Evolutionary conservation across 2,113 vertebrate genomes (phyloP).

Genomic region (Gymnocephalus cernua): DNA sequence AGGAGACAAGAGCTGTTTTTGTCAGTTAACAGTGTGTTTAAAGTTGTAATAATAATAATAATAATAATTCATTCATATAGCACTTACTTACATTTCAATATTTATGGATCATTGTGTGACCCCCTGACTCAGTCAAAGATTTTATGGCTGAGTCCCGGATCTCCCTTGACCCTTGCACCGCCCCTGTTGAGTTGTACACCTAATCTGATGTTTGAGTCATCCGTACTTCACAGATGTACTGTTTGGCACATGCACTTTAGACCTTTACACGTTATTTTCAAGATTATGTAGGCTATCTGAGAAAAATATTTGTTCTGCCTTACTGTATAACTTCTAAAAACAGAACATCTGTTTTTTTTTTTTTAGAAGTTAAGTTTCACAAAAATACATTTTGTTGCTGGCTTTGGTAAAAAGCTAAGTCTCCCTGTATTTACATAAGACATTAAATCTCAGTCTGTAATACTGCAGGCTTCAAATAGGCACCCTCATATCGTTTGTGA

Average conservation of each 20-base stretch:
- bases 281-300: background rate
- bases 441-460: background rate
- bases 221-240: background rate
- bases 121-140: background rate
- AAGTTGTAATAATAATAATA: background rate
- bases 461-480: background rate
- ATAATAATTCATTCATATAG: background rate
- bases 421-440: background rate
- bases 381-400: background rate
- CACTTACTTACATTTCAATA: background rate
- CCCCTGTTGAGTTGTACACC: background rate
- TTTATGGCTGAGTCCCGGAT: background rate
- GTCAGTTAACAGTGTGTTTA: background rate
- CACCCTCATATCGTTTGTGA: background rate
- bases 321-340: background rate
- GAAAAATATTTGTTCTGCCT: background rate
- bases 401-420: background rate
- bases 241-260: conserved; percentile 10
- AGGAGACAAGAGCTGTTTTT: background rate
- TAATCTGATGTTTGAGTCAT: background rate
- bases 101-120: background rate
- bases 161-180: background rate
- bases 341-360: background rate
- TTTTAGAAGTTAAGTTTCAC: too few relatives aligned
- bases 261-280: background rate